Conservation (phyloP, 2,797 vertebrate species). For the Typhlichthys eigenmanni region DNA sequence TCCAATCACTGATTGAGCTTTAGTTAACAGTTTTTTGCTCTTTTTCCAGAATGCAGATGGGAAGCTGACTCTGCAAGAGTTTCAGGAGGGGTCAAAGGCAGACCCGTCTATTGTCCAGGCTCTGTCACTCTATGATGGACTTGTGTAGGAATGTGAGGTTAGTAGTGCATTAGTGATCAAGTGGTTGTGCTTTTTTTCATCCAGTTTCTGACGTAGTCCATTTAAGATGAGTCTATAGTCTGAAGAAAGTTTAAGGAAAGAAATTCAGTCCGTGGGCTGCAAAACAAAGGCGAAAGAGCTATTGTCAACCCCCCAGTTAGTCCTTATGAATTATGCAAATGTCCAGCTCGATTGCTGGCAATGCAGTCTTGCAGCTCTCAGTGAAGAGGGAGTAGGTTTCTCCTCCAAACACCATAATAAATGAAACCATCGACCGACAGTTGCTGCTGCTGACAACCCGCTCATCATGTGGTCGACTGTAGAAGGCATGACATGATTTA, state of each 20-base stretch:
- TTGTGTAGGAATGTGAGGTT: slow-evolving; percentile 83
- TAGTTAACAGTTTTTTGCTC: slow-evolving; percentile 32
- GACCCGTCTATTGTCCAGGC: slow-evolving; percentile 99
- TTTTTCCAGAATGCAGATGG: slow-evolving; percentile 90
- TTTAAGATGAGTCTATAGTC: slow-evolving; percentile 18
- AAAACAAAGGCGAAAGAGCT: slow-evolving; percentile 50
- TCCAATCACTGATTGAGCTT: slow-evolving; percentile 5
- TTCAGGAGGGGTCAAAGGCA: slow-evolving; percentile 97
- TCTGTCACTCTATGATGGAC: slow-evolving; percentile 90
- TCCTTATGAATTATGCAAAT: slow-evolving; percentile 71
- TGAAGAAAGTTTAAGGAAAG: slow-evolving; percentile 24
- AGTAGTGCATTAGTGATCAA: slow-evolving; percentile 44
- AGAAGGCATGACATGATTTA: slow-evolving; percentile 53
- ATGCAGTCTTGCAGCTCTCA: slow-evolving; percentile 55
- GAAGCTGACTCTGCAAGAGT: slow-evolving; percentile 97
- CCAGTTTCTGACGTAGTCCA: slow-evolving; percentile 6
- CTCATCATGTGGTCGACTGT: slow-evolving; percentile 68
- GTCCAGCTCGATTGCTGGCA: slow-evolving; percentile 72
- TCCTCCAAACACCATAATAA: slow-evolving; percentile 52
- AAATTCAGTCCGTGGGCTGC: slow-evolving; percentile 25
- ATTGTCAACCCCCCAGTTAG: slow-evolving; percentile 61
- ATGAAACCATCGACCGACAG: slow-evolving; percentile 55
- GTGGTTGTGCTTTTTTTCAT: slow-evolving; percentile 12
- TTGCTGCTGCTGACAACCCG: slow-evolving; percentile 64
- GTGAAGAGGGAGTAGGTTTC: slow-evolving; percentile 46